A percentile compares a stretch with the other conserved stretches of the same genome.
phyloP scores from a whole-genome alignment of 35 echinoderm and acorn worm species.

The Ptychodera flava region DNA sequence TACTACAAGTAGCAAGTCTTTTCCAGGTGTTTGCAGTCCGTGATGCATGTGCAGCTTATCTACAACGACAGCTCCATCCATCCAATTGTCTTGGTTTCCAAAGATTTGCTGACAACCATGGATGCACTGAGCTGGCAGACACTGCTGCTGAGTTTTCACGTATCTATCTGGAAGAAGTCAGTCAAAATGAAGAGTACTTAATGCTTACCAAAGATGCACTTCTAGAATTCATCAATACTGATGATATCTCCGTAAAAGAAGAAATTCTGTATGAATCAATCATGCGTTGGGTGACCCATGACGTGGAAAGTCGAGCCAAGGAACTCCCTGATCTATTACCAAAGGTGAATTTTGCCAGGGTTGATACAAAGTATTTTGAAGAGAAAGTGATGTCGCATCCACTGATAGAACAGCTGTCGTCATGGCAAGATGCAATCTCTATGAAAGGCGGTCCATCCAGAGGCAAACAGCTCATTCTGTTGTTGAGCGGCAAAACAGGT shows the following conservation, averaged over 20 bases:
- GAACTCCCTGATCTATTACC: conserved; percentile 37
- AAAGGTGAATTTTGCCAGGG: conserved; percentile 25
- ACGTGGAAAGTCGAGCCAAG: conserved; percentile 12
- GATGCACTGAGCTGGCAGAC: not conserved
- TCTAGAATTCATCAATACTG: not conserved
- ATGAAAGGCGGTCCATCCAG: conserved; percentile 27
- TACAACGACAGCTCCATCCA: not conserved
- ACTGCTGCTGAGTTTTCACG: not conserved
- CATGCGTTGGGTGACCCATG: conserved; percentile 38
- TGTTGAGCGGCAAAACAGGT: conserved; percentile 35
- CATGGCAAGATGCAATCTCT: not conserved
- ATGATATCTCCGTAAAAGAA: not conserved
- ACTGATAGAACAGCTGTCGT: conserved; percentile 24
- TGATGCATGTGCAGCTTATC: not conserved
- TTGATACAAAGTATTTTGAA: conserved; percentile 43
- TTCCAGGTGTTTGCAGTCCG: not conserved
- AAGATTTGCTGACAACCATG: not conserved
- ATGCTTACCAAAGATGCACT: not conserved
- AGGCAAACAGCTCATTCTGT: conserved; percentile 39
- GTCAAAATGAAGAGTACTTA: not conserved
- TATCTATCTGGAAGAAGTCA: not conserved
- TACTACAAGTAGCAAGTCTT: not conserved
- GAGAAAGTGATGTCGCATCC: conserved; percentile 23
- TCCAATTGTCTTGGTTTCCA: not conserved
- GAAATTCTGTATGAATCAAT: conserved; percentile 56